Base-by-base conservation (phyloP, 1,140 invertebrate species). In the Halesus radiatus region DNA sequence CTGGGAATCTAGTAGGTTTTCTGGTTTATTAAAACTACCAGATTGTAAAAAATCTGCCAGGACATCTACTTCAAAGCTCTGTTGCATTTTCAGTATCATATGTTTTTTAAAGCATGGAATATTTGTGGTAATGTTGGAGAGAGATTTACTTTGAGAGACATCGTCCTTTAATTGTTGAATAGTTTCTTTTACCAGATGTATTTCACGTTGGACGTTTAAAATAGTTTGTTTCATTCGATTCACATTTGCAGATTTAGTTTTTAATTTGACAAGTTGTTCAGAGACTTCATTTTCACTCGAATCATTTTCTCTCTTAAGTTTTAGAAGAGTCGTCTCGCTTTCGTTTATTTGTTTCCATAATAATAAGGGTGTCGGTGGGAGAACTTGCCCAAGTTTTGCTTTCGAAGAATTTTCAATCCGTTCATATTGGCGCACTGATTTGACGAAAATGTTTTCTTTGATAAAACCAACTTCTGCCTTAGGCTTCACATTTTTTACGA, bases 361-460 rank as follows among this genome's bases (percentile, higher is more conserved):
- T n/a, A 70, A 23, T 8, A 78, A 29, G 10, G 64, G 62, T 32
- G 20, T 52, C n/a, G 76, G 76, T n/a, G 76, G 76, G 10, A 78
- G 50, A 29, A 78, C 52, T 37, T 78, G 76, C 3, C 76, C 76
- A 3, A 78, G 29, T 56, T 78, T 78, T 3, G 64, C 76, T 37
- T 56, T 37, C 3, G 76, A 78, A 18, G 76, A 56, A 32, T 78
- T 54, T 56, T 78, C 76, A 18, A 70, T 58, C 16, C 23, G n/a
- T 56, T 78, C 76, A 22, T 68, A 78, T 18, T 37, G 50, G 3
- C 52, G 62, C 26, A 78, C 56, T 16, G 62, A 53, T 13, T 78
- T 78, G 1, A 78, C 76, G 50, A 78, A 78, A 13, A 78, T 29
- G 58, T 78, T 78, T 56, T 52, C 50, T 56, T 64, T 78, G n/a